Base-by-base conservation (phyloP, 2,888 invertebrate genomes). In the Perithous albicinctus region DNA sequence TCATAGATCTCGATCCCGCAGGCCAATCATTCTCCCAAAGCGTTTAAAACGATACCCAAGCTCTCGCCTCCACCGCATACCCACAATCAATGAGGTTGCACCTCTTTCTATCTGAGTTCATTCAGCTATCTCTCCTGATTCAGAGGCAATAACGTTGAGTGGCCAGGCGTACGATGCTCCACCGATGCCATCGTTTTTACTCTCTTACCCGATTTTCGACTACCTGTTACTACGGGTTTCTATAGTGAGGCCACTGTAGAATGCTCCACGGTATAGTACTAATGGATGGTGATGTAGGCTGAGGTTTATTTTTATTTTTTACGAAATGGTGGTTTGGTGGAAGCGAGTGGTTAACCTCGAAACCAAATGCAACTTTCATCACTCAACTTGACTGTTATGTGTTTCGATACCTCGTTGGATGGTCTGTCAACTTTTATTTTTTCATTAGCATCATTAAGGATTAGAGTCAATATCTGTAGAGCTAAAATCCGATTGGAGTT, bases 121-220 rank as follows among this genome's bases (percentile, higher is more conserved):
- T 64, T 41, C 26, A 56, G 15, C 41, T 51, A 35, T 56, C 54
- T 56, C 69, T 26, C 3, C 1, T 41, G 41, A 29, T 70, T 41
- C n/a, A n/a, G 20, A 32, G 56, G 72, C 80, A 80, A 80, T 80
- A 80, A 80, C 76, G 72, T 43, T 73, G 77, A 80, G 80, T 80
- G 80, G 72, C 54, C 72, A 51, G 64, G 46, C 23, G 63, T 32
- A 54, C 43, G 29, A 8, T 23, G 59, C 23, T 15, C 78, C 32
- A 43, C 12, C 69, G 41, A 15, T 7, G 10, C 63, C 48, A 48
- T 32, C 46, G 20, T 35, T 74, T n/a, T 63, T 63, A 10, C 75
- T 46, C 69, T 70, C 75, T 72, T 59, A 46, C 20, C 72, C 43
- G 59, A 72, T 59, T 67, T 70, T 59, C 56, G 38, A 72, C 72